Percentiles rank a stretch among this genome's conserved stretches.
Evolutionary conservation across 2,888 invertebrate genomes (phyloP).

Genomic region (Onchidella celtica): DNA sequence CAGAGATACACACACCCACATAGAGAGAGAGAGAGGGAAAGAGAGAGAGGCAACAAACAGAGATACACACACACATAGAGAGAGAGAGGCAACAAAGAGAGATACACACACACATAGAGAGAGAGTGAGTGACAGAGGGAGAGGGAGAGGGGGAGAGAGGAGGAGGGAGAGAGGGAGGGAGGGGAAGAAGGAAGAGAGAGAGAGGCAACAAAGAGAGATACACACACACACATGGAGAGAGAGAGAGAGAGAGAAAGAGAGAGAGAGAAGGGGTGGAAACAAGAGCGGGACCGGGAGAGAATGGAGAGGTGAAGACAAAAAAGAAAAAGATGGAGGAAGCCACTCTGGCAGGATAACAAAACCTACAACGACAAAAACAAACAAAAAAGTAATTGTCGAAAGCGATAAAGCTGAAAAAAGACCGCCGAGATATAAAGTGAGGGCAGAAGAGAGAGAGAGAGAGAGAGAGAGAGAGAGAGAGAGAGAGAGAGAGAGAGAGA

Average conservation of each 20-base stretch:
- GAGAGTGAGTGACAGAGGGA: background rate
- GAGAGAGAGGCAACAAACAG: too few relatives aligned
- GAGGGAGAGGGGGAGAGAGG: background rate
- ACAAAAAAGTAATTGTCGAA: too few relatives aligned
- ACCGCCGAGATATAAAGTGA: too few relatives aligned
- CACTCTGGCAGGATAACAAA: too few relatives aligned
- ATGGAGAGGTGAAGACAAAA: background rate
- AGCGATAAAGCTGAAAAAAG: too few relatives aligned
- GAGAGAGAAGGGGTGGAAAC: constrained; percentile 36
- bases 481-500: constrained; percentile 37
- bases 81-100: background rate
- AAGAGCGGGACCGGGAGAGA: constrained; percentile 19
- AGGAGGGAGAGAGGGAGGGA: background rate
- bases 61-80: too few relatives aligned
- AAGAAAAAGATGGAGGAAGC: too few relatives aligned
- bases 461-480: constrained; percentile 37
- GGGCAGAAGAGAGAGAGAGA: constrained; percentile 31
- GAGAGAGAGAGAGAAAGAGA: constrained; percentile 29
- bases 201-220: background rate
- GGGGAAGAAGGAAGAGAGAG: background rate
- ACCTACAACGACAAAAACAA: too few relatives aligned
- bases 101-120: background rate
- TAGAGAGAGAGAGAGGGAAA: too few relatives aligned
- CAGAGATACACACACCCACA: too few relatives aligned
- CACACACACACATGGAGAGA: background rate